These are phyloP conservation scores for Trichosurus vulpecula DNA, from an alignment of 2,797 vertebrate species.

Conservation along the genomic window DNA sequence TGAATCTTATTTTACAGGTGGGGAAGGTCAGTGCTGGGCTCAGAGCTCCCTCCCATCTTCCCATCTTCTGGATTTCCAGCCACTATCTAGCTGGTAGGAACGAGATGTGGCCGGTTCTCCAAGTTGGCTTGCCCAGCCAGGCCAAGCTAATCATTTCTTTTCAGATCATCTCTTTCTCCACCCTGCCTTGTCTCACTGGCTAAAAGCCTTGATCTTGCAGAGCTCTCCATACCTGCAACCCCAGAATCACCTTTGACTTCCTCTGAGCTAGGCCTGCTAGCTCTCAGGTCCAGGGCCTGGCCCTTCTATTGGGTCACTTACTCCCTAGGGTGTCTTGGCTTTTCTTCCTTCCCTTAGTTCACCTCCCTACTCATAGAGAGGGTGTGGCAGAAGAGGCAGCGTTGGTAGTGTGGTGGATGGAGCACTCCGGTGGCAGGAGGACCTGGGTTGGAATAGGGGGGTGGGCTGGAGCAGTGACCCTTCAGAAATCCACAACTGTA, in stretches of 20 bases:
- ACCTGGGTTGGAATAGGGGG: not conserved
- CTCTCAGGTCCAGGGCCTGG: constrained; percentile 43
- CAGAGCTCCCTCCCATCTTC: not conserved
- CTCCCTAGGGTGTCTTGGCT: constrained; percentile 41
- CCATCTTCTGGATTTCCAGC: not conserved
- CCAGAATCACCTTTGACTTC: constrained; percentile 28
- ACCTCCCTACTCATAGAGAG: not conserved
- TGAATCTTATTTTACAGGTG: not conserved
- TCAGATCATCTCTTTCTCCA: constrained; percentile 39
- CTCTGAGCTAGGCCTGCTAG: not conserved
- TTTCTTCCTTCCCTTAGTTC: constrained; percentile 24
- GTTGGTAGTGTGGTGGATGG: not conserved
- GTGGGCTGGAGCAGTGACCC: not conserved
- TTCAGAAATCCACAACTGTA: not conserved
- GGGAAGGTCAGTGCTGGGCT: not conserved
- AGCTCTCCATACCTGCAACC: constrained; percentile 44
- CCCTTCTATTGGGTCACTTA: constrained; percentile 70
- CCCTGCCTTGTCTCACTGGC: constrained; percentile 53
- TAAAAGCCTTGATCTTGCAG: constrained; percentile 36
- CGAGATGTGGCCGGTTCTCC: not conserved
- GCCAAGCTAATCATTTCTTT: constrained; percentile 10
- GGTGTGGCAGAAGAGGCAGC: not conserved
- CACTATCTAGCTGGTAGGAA: not conserved
- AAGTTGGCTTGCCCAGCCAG: constrained; percentile 49
- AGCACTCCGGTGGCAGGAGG: not conserved